These are phyloP conservation scores for Nannoperca australis DNA, from an alignment of 2,797 vertebrate species.

Conservation along the genomic window DNA sequence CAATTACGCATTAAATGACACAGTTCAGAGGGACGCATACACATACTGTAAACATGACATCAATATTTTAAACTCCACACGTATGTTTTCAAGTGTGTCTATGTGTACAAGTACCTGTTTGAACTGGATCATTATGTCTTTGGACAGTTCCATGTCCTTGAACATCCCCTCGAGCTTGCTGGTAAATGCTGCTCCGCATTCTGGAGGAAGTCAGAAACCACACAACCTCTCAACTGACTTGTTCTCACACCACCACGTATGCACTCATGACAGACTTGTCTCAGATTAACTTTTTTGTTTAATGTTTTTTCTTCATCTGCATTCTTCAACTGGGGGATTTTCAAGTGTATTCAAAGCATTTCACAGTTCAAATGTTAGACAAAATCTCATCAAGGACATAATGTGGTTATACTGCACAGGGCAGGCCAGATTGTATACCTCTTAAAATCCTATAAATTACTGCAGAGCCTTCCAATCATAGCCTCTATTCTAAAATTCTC, in stretches of 20 bases:
- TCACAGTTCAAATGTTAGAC: not conserved
- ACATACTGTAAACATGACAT: not conserved
- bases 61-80: not conserved
- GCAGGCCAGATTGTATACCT: too few relatives aligned
- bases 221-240: constrained; percentile 24
- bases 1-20: not conserved
- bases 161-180: constrained; percentile 99
- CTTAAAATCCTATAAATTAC: not conserved
- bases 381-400: not conserved
- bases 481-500: too few relatives aligned
- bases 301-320: not conserved
- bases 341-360: too few relatives aligned
- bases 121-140: constrained; percentile 99
- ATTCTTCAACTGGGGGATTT: too few relatives aligned
- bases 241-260: not conserved
- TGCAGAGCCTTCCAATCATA: not conserved
- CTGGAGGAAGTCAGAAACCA: constrained; percentile 78
- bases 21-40: not conserved
- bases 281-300: not conserved
- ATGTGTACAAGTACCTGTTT: constrained; percentile 91
- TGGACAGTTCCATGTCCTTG: constrained; percentile 99
- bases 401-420: not conserved
- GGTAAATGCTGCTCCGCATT: constrained; percentile 99
- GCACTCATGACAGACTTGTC: not conserved
- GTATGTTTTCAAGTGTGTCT: not conserved